Base-by-base conservation (phyloP, 2,888 invertebrate genomes). In the Sisyra nigra region DNA sequence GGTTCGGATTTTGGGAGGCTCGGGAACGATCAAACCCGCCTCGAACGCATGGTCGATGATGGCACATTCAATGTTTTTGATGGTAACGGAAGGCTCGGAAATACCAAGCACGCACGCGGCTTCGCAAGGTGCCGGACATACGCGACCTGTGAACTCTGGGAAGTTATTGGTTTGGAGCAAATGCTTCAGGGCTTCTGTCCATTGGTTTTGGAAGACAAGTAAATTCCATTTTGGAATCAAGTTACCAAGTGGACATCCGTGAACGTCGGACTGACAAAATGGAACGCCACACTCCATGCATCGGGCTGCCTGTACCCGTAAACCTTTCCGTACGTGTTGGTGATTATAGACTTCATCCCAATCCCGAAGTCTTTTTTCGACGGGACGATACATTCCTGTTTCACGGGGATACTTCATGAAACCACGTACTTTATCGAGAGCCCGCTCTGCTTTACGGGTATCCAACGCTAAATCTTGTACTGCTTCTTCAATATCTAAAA, bases 221-320 rank as follows among this genome's bases (percentile, higher is more conserved):
- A 96, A 91, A 65, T 98, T 98, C 94, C 96, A 98, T 67, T 94
- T 94, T 42, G 98, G 98, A 51, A 98, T 93, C 52, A 98, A 92
- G 63, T 98, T 98, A 29, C 96, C 96, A 32, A 98, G 73, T 1
- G 97, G 97, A 59, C 97, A 98, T 39, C 97, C 97, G 60, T 94
- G 88, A 32, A 76, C 73, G 47, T 75, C 74, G 31, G 88, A 88
- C 59, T 92, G 91, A 58, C 98, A 98, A 69, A 94, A 93, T 7
- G 93, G 93, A n/a, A 98, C 93, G 17, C 97, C 97, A 62, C 97
- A 97, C 57, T 97, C 97, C 97, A 97, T 97, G 59, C 97, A 98
- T 35, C 93, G 73, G 0, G 94, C 92, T 2, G 94, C 92, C 60
- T 94, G 94, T 8, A 82, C 74, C 40, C 82, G 72, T 35, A 98